Base-by-base conservation (phyloP, 2,113 vertebrate species). In the Petromus typicus region DNA sequence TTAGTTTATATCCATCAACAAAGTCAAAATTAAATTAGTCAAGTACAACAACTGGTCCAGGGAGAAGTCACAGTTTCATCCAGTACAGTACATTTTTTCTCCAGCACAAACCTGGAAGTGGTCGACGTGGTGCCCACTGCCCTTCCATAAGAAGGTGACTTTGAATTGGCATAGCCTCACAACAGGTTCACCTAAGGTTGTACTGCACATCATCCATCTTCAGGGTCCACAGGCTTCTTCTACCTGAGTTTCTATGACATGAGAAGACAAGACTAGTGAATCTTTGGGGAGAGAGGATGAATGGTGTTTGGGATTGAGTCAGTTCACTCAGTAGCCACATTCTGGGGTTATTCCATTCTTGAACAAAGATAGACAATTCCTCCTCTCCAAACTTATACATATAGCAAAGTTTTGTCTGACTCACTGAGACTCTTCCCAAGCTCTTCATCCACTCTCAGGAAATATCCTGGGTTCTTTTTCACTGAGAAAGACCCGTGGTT, bases 91-190 rank as follows among this genome's bases (percentile, higher is more conserved):
- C 27, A 6, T 79, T 79, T 61, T 79, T 57, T 76, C 54, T 23
- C 1, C 0, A 37, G 48, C 32, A 3, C 10, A 13, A 13, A 11
- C 13, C n/a, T 11, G 0, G 16, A 17, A 57, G 37, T 40, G 64
- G 20, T 48, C 2, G 4, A 8, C 56, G 57, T 9, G 7, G 12
- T 22, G 6, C 18, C 14, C 30, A 12, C 59, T 94, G 32, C 43
- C 37, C 2, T 17, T 12, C 23, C 59, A 32, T 10, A 51, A n/a
- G 40, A 40, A 76, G 82, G 75, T 3, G 20, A 1, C 0, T 17
- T 82, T 78, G 45, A 45, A 23, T 12, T 69, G 59, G 45, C 59
- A 54, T 4, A 66, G 1, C 40, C 45, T 63, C 17, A 14, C 7
- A 7, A 34, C 17, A 51, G 20, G 34, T 20, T 83, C 66, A 71